Evolutionary conservation across 1,140 invertebrate genomes (phyloP).

Genomic region (Cotesia vestalis): DNA sequence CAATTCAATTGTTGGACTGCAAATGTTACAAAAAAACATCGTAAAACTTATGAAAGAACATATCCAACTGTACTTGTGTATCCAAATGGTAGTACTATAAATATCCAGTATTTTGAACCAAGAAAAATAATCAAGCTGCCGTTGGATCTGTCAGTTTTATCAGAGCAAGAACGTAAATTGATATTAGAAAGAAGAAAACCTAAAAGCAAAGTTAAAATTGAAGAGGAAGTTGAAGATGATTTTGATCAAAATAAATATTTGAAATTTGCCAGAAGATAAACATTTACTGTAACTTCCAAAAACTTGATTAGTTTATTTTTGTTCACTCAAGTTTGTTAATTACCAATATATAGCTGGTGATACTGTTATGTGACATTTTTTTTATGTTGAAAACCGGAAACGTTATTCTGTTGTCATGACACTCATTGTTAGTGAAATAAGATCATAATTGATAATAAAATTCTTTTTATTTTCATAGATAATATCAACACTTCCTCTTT

Average conservation of each 20-base stretch:
- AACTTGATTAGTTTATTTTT: too few species aligned
- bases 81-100: slow-evolving; percentile 85
- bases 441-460: too few species aligned
- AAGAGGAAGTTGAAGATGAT: slow-evolving; percentile 77
- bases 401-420: too few species aligned
- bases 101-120: slow-evolving; percentile 83
- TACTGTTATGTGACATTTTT: too few species aligned
- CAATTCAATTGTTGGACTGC: slow-evolving; percentile 73
- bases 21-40: slow-evolving; percentile 74
- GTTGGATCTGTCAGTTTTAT: slow-evolving; percentile 75
- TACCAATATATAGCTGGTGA: too few species aligned
- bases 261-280: slow-evolving; percentile 52
- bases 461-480: too few species aligned
- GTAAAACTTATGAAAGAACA: slow-evolving; percentile 73
- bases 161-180: slow-evolving; percentile 73
- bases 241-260: slow-evolving; percentile 83
- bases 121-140: slow-evolving; percentile 86
- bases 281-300: background rate
- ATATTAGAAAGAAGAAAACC: slow-evolving; percentile 77
- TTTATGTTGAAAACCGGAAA: too few species aligned
- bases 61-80: slow-evolving; percentile 82
- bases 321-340: too few species aligned
- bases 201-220: slow-evolving; percentile 76
- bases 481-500: too few species aligned
- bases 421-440: too few species aligned